These are phyloP conservation scores for Caenorhabditis afra DNA, from an alignment of 2,888 invertebrate genomes.

Conservation along the genomic window DNA sequence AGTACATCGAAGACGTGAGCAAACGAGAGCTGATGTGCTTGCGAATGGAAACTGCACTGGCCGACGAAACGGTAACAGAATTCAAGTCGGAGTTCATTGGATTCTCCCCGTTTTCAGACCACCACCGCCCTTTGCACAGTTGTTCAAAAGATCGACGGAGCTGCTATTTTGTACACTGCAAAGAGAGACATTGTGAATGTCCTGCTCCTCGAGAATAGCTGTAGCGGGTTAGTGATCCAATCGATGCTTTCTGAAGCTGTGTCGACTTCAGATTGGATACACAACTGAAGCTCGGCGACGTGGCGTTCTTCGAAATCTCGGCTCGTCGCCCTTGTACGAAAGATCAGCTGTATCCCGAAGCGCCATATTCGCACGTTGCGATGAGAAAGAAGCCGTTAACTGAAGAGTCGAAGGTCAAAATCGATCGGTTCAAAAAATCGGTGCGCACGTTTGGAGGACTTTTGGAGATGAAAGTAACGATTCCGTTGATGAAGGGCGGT, in stretches of 20 bases:
- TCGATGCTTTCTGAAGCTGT: no score
- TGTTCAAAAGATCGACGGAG: slow-evolving; percentile 9
- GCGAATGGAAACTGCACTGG: background rate
- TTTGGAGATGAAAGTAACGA: slow-evolving; percentile 42
- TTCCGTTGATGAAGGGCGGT: background rate
- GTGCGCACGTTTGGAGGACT: slow-evolving; percentile 35
- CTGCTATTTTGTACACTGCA: slow-evolving; percentile 11
- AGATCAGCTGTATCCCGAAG: slow-evolving; percentile 6
- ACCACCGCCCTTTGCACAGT: background rate
- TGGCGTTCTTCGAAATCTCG: slow-evolving; percentile 36
- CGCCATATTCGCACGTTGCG: slow-evolving; percentile 46
- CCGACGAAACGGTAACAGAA: slow-evolving; percentile 3
- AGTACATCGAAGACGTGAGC: slow-evolving; percentile 8
- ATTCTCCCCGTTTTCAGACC: background rate
- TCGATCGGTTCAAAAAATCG: slow-evolving; percentile 6
- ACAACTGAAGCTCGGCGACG: slow-evolving; percentile 18
- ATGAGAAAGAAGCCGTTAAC: slow-evolving; percentile 6
- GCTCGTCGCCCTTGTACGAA: slow-evolving; percentile 14
- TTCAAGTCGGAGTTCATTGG: background rate
- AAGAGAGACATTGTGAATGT: slow-evolving; percentile 14
- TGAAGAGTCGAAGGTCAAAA: slow-evolving; percentile 1
- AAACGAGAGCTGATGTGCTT: background rate
- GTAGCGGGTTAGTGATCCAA: no score
- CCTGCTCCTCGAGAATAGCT: background rate
- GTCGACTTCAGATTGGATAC: background rate